Conservation (phyloP, 2,797 vertebrate genomes). For the Danio tinwini region DNA sequence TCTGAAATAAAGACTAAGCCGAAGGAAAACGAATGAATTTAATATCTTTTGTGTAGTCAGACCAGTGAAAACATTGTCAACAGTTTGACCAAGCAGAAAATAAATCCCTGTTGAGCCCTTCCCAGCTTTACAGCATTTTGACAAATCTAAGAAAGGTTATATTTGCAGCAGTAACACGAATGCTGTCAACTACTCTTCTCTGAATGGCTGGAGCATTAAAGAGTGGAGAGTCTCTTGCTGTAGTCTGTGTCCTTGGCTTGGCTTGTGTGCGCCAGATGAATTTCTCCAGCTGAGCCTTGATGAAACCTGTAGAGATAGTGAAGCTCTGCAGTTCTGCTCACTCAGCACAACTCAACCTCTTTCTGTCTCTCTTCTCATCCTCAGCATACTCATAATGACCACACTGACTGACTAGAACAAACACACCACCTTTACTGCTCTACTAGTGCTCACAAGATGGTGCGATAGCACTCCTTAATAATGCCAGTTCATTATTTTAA, state of each 20-base stretch:
- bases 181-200: background rate
- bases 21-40: too few species aligned
- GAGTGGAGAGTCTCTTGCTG: background rate
- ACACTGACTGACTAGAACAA: slow-evolving; percentile 30
- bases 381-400: slow-evolving; percentile 2
- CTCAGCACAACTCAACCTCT: slow-evolving; percentile 46
- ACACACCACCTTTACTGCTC: slow-evolving; percentile 15
- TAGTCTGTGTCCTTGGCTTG: slow-evolving; percentile 24
- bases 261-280: background rate
- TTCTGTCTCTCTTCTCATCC: slow-evolving; percentile 20
- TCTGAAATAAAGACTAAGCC: too few species aligned
- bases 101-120: background rate
- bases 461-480: background rate
- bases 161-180: background rate
- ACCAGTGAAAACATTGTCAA: background rate
- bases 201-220: background rate
- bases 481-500: background rate
- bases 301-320: slow-evolving; percentile 22
- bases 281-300: slow-evolving; percentile 3
- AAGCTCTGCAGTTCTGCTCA: slow-evolving; percentile 50
- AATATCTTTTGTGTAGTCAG: too few species aligned
- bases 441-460: background rate
- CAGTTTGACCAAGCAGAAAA: background rate
- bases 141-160: background rate
- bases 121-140: background rate